Evolutionary conservation across 2,888 invertebrate species (phyloP), one percentile per base, ranked within the genome.

Genomic region (Ernsta delagoae): DNA sequence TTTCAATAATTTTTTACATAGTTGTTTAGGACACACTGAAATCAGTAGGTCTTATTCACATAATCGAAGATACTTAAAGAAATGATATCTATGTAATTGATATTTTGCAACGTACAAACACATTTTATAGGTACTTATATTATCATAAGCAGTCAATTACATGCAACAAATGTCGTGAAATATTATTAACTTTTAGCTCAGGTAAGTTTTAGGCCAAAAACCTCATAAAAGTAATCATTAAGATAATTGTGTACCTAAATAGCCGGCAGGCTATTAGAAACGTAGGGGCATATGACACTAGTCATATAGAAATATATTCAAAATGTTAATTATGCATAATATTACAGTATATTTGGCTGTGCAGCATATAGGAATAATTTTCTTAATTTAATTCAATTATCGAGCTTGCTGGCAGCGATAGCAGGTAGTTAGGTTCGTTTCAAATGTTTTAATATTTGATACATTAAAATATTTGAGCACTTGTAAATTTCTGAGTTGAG

Each of bases 141-240:
- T 48, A 48, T 12, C 12, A 48, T 48, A 48, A 48, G 6, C 12
- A 48, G 48, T 6, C 7, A 12, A 48, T 48, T 48, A 48, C 1
- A 8, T 11, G 3, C 36, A 56, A 48, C 36, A 16, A 57, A 45
- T 70, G 70, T 73, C 73, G 73, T 73, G 36, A n/a, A 70, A 76
- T 70, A 76, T 77, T 79, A 69, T 68, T 67, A 74, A 72, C 72
- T 73, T 75, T 45, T 65, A 70, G 48, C 48, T 16, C 39, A 70
- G 61, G 53, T 54, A 54, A 59, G 70, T 73, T 73, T 72, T 72
- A 70, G 78, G 79, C 78, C 79, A 78, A 82, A 75, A 78, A 78
- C 71, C 84, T 75, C 80, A 79, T 83, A 77, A 80, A 76, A 71
- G 41, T 12, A 66, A 54, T 69, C 16, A 24, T 65, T 57, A 36